Conservation (phyloP, 2,888 invertebrate species). For the Sesamia inferens region DNA sequence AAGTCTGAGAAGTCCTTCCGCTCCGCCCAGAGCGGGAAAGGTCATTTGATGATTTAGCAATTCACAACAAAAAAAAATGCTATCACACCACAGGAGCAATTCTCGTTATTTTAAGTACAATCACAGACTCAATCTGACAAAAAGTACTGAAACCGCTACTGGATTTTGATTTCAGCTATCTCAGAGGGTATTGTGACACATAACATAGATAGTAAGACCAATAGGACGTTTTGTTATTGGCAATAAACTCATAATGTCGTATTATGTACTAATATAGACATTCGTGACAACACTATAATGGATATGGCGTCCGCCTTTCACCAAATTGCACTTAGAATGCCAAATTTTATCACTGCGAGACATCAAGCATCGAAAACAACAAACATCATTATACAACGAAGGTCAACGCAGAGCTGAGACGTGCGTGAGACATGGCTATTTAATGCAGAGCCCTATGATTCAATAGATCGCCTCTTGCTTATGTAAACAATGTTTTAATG, state of each 20-base stretch:
- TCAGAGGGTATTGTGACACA: background rate
- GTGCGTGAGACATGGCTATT: constrained; percentile 60
- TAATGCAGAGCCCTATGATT: constrained; percentile 51
- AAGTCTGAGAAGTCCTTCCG: no score
- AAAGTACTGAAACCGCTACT: no score
- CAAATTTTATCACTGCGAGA: constrained; percentile 40
- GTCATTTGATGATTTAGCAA: no score
- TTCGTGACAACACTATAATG: background rate
- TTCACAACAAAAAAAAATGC: no score
- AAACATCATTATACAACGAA: constrained; percentile 57
- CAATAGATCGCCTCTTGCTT: constrained; percentile 44
- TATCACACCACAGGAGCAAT: no score
- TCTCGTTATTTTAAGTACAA: no score
- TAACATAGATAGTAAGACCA: background rate
- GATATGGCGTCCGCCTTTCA: constrained; percentile 28
- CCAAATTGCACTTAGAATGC: constrained; percentile 28
- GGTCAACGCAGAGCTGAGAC: constrained; percentile 50
- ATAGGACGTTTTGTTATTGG: background rate
- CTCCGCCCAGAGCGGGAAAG: no score
- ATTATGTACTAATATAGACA: constrained; percentile 1
- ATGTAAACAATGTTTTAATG: constrained; percentile 4
- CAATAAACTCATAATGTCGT: constrained; percentile 19
- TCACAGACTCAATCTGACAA: no score
- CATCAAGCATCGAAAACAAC: constrained; percentile 52
- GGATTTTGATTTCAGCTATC: background rate